These are phyloP conservation scores for Stigmatopora nigra DNA, from an alignment of 2,113 vertebrate species.

Conservation along the genomic window DNA sequence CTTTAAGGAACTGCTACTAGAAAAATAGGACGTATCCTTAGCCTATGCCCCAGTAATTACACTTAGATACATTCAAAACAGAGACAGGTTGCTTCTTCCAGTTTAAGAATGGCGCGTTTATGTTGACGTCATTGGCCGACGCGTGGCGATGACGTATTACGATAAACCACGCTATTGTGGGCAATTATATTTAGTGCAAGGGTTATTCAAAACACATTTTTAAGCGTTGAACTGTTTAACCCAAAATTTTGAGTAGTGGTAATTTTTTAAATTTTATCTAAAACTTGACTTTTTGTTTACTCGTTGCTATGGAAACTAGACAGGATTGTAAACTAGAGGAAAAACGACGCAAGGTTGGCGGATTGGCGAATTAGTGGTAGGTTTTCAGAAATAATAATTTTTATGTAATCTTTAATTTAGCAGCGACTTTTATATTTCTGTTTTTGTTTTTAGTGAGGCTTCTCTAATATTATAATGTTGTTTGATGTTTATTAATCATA, in stretches of 20 bases:
- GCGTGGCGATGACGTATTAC: constrained; percentile 17
- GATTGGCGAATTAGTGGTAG: neutral
- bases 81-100: neutral
- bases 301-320: constrained; percentile 4
- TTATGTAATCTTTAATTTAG: neutral
- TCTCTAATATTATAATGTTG: too few species aligned
- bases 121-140: neutral
- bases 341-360: neutral
- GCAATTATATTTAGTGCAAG: neutral
- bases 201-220: neutral
- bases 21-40: neutral
- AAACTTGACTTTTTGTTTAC: neutral
- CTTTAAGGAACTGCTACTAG: neutral
- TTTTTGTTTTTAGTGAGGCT: too few species aligned
- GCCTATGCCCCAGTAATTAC: neutral
- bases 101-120: neutral
- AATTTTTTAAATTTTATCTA: neutral
- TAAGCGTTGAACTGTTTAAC: neutral
- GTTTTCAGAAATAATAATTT: neutral
- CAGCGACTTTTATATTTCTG: neutral
- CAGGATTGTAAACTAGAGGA: neutral
- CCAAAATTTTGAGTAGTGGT: neutral
- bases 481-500: too few species aligned
- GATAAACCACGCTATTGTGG: too few species aligned
- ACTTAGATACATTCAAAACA: neutral